Evolutionary conservation across 2,888 invertebrate species (phyloP).

Genomic region (Mesorhabditis belari): DNA sequence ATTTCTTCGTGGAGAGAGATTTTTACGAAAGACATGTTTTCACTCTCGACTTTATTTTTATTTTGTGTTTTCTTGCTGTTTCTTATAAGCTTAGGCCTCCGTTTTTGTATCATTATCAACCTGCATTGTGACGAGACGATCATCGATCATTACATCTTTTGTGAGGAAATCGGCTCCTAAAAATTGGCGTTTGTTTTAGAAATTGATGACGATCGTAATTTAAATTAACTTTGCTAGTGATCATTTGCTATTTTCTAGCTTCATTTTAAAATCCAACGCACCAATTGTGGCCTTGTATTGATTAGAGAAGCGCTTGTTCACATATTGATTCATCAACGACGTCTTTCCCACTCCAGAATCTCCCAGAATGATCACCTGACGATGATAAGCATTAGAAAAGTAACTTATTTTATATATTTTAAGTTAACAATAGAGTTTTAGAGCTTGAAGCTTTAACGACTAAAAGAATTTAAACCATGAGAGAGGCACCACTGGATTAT

Average conservation of each 20-base stretch:
- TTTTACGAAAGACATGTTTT: too few species aligned
- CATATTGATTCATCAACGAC: constrained; percentile 99
- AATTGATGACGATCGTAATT: background rate
- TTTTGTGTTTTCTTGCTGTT: background rate
- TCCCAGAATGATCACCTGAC: constrained; percentile 36
- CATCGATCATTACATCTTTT: constrained; percentile 89
- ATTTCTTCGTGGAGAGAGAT: too few species aligned
- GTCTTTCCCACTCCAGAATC: constrained; percentile 84
- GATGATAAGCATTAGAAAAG: too few species aligned
- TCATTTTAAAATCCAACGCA: background rate
- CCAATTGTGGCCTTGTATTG: constrained; percentile 73
- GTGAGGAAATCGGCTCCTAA: constrained; percentile 99
- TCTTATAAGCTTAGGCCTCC: background rate
- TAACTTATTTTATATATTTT: background rate
- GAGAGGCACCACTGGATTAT: background rate
- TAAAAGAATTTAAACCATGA: too few species aligned
- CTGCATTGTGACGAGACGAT: constrained; percentile 94
- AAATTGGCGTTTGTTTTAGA: constrained; percentile 63
- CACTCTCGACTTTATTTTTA: constrained; percentile 1
- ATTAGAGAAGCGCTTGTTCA: constrained; percentile 98
- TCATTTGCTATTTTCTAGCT: background rate
- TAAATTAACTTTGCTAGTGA: background rate
- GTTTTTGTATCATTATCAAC: constrained; percentile 39
- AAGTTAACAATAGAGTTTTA: background rate
- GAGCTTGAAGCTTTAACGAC: background rate